Base-by-base conservation (phyloP, 1,140 invertebrate species). In the Catajapyx aquilonaris region DNA sequence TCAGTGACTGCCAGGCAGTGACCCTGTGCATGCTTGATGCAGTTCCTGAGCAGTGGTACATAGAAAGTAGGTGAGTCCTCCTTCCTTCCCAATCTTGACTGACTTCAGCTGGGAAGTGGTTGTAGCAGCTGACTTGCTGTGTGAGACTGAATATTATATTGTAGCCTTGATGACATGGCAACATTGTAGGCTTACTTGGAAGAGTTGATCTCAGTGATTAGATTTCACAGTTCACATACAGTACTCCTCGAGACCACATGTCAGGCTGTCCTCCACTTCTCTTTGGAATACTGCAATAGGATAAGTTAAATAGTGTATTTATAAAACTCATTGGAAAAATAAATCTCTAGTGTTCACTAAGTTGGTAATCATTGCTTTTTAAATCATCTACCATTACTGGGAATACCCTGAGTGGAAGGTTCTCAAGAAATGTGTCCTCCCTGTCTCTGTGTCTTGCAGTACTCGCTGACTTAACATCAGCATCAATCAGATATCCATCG, bases 151-250 rank as follows among this genome's bases (percentile, higher is more conserved):
- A n/a, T n/a, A n/a, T n/a, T 57, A 72, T 2, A 90, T 61, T 35
- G 88, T 64, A 18, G 77, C 79, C 57, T 78, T 77, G 1, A 81
- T 66, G 15, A 91, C 18, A 91, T 69, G 17, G 72, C 71, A 41
- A 95, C 77, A 51, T 93, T 90, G 52, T 93, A 93, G 1, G 88
- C 86, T 59, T 88, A 87, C 53, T 86, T 75, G 4, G 86, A 88
- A 4, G 85, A 90, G 57, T 95, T 93, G n/a, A 95, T 86, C 62
- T 95, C 87, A 36, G 94, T 56, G 53, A 91, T 81, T 18, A 93
- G 58, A 58, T 91, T 43, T 91, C 84, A 48, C 73, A 76, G 45
- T 74, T 73, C 0, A 91, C 61, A 53, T 84, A n/a, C n/a, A n/a
- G n/a, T n/a, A 78, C 44, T 91, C 85, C 52, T 86, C 75, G 54